A percentile compares a stretch with the other conserved stretches of the same genome.
phyloP scores from a whole-genome alignment of 2,888 invertebrate genomes.

The Rhagium mordax region DNA sequence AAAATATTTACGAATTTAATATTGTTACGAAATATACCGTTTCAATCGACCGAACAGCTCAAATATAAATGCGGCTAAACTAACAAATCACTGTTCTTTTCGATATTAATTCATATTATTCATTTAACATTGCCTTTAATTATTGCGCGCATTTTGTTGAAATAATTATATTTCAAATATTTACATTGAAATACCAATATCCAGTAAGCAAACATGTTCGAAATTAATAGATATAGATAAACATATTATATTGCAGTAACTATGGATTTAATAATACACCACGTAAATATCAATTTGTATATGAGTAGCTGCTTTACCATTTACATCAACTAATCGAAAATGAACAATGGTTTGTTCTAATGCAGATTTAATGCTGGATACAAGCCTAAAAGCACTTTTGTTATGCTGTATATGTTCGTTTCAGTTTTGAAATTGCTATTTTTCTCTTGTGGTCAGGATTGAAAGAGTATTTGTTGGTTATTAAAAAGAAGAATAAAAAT shows the following conservation, averaged over 20 bases:
- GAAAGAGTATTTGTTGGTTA: too few relatives aligned
- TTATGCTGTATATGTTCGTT: not conserved
- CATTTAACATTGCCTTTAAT: not conserved
- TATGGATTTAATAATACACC: slow-evolving; percentile 2
- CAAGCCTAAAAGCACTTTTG: not conserved
- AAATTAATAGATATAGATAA: slow-evolving; percentile 2
- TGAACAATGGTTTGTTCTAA: not conserved
- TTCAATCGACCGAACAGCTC: too few relatives aligned
- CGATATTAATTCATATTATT: not conserved
- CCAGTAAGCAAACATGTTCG: not conserved
- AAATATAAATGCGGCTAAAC: too few relatives aligned
- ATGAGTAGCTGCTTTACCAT: not conserved
- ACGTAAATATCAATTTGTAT: not conserved
- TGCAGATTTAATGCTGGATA: not conserved
- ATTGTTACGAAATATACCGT: too few relatives aligned
- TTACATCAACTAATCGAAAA: not conserved
- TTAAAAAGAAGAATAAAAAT: too few relatives aligned
- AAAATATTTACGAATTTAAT: too few relatives aligned
- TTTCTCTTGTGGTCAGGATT: too few relatives aligned
- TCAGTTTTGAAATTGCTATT: not conserved
- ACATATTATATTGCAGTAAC: slow-evolving; percentile 6
- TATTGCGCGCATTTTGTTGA: not conserved
- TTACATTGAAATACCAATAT: not conserved
- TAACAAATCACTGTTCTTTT: not conserved
- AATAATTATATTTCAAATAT: not conserved